phyloP scores from a whole-genome alignment of 2,797 vertebrate genomes.

The Oreortyx pictus region DNA sequence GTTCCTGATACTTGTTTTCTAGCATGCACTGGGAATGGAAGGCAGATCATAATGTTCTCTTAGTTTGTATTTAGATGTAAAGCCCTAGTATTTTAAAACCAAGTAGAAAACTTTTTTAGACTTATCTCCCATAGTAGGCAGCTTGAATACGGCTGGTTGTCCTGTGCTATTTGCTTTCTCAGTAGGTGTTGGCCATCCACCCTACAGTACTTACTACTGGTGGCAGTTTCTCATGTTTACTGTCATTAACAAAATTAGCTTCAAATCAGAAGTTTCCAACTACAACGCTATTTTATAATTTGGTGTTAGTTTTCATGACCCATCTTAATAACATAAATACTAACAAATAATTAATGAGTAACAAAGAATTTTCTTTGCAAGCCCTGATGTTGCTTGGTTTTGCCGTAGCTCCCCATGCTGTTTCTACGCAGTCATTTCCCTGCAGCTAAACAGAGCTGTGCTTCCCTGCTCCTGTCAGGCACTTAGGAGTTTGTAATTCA shows the following conservation, averaged over 20 bases:
- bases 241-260: background rate
- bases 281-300: background rate
- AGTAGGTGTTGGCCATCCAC: background rate
- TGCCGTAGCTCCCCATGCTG: accelerated
- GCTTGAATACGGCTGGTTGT: background rate
- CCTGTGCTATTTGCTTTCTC: background rate
- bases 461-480: background rate
- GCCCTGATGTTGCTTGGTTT: accelerated
- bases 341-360: background rate
- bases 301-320: background rate
- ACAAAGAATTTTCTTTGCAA: background rate
- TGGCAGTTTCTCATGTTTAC: background rate
- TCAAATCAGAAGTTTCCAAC: background rate
- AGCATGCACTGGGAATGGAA: background rate
- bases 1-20: background rate
- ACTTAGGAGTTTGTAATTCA: background rate
- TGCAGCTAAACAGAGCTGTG: background rate
- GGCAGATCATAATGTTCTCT: background rate
- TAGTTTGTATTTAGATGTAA: background rate
- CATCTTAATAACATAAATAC: background rate
- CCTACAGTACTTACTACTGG: background rate
- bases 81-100: background rate
- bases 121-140: background rate
- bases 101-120: background rate
- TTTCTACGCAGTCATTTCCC: background rate